Conservation (phyloP, 2,888 invertebrate species). For the Pyrrhia umbra region DNA sequence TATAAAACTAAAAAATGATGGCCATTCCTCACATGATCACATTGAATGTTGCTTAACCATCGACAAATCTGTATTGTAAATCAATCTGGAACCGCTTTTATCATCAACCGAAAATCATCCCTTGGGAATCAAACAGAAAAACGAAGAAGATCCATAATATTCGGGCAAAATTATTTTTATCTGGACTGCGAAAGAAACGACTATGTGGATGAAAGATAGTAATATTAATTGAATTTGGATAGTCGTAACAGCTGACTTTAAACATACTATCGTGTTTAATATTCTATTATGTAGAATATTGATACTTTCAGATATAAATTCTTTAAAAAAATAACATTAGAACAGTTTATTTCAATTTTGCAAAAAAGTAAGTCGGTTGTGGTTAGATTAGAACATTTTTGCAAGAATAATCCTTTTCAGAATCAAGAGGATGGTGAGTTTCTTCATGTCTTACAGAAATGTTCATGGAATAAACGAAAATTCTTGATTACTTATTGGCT, state of each 20-base stretch:
- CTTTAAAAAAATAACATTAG: background rate
- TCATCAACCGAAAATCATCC: constrained; percentile 78
- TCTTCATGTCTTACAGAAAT: constrained; percentile 81
- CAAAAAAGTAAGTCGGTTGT: constrained; percentile 69
- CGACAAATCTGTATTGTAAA: constrained; percentile 69
- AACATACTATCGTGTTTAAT: constrained; percentile 70
- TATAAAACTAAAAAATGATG: constrained; percentile 38
- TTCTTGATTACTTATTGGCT: constrained; percentile 64
- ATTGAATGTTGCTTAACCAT: constrained; percentile 85
- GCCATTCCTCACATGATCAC: constrained; percentile 75
- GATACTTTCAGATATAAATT: background rate
- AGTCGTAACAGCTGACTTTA: constrained; percentile 71
- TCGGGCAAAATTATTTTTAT: constrained; percentile 78
- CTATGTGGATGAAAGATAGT: constrained; percentile 60
- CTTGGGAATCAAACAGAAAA: constrained; percentile 74
- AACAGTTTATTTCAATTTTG: constrained; percentile 2
- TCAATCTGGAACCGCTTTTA: constrained; percentile 77
- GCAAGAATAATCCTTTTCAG: constrained; percentile 87
- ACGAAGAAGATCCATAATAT: constrained; percentile 86
- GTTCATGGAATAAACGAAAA: constrained; percentile 80
- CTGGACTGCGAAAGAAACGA: constrained; percentile 82
- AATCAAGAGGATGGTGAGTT: constrained; percentile 88
- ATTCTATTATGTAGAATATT: background rate
- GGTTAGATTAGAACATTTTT: constrained; percentile 80
- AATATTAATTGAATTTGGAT: constrained; percentile 68